phyloP scores from a whole-genome alignment of 2,888 invertebrate species.

The Phyllotreta striolata region DNA sequence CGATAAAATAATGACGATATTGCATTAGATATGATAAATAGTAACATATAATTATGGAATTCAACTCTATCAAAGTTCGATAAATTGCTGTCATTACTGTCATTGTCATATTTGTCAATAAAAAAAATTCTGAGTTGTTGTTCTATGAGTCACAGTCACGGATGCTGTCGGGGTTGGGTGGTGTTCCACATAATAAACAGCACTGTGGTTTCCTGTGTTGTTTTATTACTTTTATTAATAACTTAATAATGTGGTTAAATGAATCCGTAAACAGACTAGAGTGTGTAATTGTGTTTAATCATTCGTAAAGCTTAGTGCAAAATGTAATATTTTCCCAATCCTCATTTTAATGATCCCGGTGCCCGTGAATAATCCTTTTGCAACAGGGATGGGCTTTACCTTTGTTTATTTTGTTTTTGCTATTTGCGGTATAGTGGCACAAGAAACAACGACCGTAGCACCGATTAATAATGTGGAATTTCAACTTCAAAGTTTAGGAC shows the following conservation, averaged over 20 bases:
- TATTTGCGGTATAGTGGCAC: conserved; percentile 47
- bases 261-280: conserved; percentile 26
- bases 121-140: conserved; percentile 1
- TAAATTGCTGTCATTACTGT: neutral
- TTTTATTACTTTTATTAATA: conserved; percentile 31
- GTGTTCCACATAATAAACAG: conserved; percentile 45
- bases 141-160: conserved; percentile 31
- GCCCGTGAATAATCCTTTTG: conserved; percentile 33
- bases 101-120: no score
- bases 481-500: conserved; percentile 39
- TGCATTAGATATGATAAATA: no score
- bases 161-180: conserved; percentile 45
- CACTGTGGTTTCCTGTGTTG: conserved; percentile 43
- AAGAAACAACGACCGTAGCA: conserved; percentile 47
- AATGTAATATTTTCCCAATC: conserved; percentile 25
- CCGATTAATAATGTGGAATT: conserved; percentile 36
- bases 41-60: no score
- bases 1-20: no score
- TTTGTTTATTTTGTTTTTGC: conserved; percentile 55
- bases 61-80: neutral
- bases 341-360: conserved; percentile 38
- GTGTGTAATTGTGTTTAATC: conserved; percentile 22
- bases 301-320: conserved; percentile 25
- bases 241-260: conserved; percentile 36
- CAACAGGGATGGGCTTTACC: conserved; percentile 57